A percentile compares a stretch with the other conserved stretches of the same genome.
Evolutionary conservation across 2,113 vertebrate genomes (phyloP).

Genomic region (Chlamydotis undulata): DNA sequence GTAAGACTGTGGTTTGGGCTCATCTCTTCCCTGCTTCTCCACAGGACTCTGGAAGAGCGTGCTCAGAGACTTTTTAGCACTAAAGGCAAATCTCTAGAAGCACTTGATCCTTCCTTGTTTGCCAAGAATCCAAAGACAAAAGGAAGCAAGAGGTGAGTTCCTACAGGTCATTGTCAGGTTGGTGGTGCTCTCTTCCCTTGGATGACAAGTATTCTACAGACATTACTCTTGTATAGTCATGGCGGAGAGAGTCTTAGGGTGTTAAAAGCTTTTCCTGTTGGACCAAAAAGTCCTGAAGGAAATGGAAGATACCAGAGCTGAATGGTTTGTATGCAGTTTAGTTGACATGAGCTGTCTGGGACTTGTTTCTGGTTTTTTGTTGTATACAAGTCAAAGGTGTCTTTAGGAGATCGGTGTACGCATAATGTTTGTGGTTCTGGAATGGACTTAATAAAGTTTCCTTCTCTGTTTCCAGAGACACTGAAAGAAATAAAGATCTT

Average conservation of each 20-base stretch:
- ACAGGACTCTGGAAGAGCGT: constrained; percentile 93
- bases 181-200: not conserved
- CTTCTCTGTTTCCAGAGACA: constrained; percentile 83
- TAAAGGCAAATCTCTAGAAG: constrained; percentile 94
- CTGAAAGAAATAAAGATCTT: constrained; percentile 95
- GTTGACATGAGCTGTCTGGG: not conserved
- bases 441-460: not conserved
- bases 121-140: constrained; percentile 97
- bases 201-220: not conserved
- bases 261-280: not conserved
- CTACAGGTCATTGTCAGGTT: not conserved
- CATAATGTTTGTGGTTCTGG: not conserved
- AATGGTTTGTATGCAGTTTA: not conserved
- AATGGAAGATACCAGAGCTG: not conserved
- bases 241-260: not conserved
- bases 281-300: not conserved
- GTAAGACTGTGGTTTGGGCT: not conserved
- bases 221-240: not conserved
- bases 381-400: not conserved
- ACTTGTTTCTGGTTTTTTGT: not conserved
- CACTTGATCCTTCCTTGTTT: constrained; percentile 91
- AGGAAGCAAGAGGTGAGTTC: constrained; percentile 90
- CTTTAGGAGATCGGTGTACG: not conserved
- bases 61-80: constrained; percentile 96
- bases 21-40: not conserved